A percentile compares a stretch with the other conserved stretches of the same genome.
Conservation (phyloP, 2,888 invertebrate species). For the Leptopilina syphax region DNA sequence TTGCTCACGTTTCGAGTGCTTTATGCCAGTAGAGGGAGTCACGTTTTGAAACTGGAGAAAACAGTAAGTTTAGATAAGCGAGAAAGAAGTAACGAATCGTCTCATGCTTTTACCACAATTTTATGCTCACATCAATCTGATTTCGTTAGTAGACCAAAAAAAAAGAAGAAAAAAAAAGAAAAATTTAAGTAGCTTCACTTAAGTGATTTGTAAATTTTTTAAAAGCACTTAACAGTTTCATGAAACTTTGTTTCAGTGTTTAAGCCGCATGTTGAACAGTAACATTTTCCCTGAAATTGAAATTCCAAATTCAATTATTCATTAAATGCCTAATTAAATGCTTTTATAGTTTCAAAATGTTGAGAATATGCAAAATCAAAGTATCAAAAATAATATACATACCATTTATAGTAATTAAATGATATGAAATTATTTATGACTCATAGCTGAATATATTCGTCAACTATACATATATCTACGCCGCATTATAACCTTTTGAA, state of each 20-base stretch:
- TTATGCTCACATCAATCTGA: constrained; percentile 26
- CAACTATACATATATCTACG: neutral
- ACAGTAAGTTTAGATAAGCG: constrained; percentile 22
- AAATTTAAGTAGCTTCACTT: neutral
- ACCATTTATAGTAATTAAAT: too few species aligned
- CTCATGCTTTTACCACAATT: neutral
- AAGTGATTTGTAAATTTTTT: constrained; percentile 6
- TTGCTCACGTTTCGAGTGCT: constrained; percentile 13
- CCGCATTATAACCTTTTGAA: constrained; percentile 35
- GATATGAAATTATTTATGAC: neutral
- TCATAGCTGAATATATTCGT: too few species aligned
- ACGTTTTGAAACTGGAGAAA: constrained; percentile 12
- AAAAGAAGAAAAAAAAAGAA: neutral
- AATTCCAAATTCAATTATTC: too few species aligned
- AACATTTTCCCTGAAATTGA: too few species aligned
- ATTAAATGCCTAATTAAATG: too few species aligned
- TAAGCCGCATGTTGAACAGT: neutral
- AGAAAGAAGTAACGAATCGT: constrained; percentile 34
- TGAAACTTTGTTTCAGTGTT: neutral
- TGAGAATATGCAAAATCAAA: neutral
- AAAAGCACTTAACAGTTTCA: neutral
- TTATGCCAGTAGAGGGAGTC: neutral
- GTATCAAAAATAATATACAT: neutral
- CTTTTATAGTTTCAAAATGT: neutral
- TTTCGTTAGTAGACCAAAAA: neutral